Evolutionary conservation across 2,888 invertebrate genomes (phyloP).

Genomic region (Brachyptera risi): DNA sequence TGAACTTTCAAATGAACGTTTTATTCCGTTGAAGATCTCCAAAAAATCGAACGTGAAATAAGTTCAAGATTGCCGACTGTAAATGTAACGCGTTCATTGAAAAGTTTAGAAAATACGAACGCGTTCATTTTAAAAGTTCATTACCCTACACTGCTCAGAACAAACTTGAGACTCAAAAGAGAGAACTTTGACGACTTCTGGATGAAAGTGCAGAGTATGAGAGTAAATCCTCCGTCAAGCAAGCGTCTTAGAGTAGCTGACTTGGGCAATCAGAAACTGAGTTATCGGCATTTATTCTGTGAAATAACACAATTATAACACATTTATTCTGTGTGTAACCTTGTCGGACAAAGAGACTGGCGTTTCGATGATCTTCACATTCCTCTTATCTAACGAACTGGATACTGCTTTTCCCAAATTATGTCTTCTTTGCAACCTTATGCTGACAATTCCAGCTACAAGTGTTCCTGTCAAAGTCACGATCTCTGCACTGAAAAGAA

Average conservation of each 20-base stretch:
- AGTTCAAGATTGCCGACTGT: too few relatives aligned
- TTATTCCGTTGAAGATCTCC: too few relatives aligned
- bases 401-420: neutral
- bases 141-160: too few relatives aligned
- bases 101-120: too few relatives aligned
- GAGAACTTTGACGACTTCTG: neutral
- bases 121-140: too few relatives aligned
- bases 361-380: neutral
- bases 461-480: neutral
- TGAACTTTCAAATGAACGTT: too few relatives aligned
- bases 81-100: too few relatives aligned
- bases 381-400: neutral
- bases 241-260: neutral
- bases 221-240: neutral
- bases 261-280: neutral
- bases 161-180: too few relatives aligned
- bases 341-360: neutral
- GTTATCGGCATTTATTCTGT: neutral
- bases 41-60: too few relatives aligned
- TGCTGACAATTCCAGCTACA: neutral
- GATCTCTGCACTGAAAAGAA: neutral
- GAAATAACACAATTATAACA: slow-evolving; percentile 1
- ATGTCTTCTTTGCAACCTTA: neutral
- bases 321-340: too few relatives aligned
- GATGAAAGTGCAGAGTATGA: neutral